These are phyloP conservation scores for Lytechinus variegatus DNA, from an alignment of 35 echinoderm and acorn worm genomes.

Conservation along the genomic window DNA sequence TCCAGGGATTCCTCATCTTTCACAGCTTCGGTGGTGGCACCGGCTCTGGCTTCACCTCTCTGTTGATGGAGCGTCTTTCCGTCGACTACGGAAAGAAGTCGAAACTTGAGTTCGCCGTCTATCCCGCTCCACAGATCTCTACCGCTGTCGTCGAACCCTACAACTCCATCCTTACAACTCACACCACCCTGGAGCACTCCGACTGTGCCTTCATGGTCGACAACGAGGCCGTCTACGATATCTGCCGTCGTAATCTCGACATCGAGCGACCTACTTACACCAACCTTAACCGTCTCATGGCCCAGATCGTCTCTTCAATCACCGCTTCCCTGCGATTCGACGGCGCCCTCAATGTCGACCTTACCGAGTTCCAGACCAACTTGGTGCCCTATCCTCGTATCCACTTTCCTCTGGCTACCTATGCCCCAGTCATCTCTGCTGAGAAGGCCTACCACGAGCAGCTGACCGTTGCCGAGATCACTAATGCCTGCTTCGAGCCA, in stretches of 20 bases:
- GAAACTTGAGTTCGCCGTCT: constrained; percentile 57
- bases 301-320: constrained; percentile 84
- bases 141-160: constrained; percentile 89
- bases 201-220: constrained; percentile 94
- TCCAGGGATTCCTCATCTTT: constrained; percentile 69
- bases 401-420: no score
- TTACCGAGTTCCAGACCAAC: background rate
- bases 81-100: constrained; percentile 63
- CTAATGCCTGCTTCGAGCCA: constrained; percentile 73
- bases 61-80: constrained; percentile 64
- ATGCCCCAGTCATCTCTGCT: no score
- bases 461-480: constrained; percentile 56
- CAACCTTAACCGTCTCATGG: constrained; percentile 83
- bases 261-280: constrained; percentile 83
- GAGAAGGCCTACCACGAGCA: no score
- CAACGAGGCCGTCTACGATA: constrained; percentile 87
- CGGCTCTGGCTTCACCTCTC: constrained; percentile 65
- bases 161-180: constrained; percentile 55
- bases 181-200: constrained; percentile 84
- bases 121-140: constrained; percentile 74
- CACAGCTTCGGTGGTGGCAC: constrained; percentile 61
- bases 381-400: no score
- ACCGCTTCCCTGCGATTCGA: constrained; percentile 81
- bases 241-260: constrained; percentile 81
- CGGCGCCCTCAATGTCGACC: constrained; percentile 82